Evolutionary conservation across 2,888 invertebrate genomes (phyloP).

Genomic region (Lycaena phlaeas): DNA sequence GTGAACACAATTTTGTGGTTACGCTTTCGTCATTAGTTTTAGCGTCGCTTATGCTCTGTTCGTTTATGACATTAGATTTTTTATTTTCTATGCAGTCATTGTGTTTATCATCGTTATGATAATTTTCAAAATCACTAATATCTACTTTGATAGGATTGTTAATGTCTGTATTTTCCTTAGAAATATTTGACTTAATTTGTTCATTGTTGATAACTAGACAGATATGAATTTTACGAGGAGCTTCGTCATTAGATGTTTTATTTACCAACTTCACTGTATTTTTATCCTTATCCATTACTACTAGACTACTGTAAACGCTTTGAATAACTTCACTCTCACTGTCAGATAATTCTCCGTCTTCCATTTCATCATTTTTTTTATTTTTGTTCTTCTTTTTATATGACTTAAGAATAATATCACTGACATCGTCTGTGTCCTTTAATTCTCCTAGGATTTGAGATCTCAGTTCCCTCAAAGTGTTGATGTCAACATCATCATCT

Average conservation of each 20-base stretch:
- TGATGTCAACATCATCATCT: slow-evolving; percentile 59
- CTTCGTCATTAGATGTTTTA: slow-evolving; percentile 26
- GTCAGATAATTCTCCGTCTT: slow-evolving; percentile 63
- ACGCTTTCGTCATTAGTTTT: not conserved
- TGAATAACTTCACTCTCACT: slow-evolving; percentile 62
- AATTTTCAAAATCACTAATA: slow-evolving; percentile 41
- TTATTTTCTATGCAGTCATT: no score
- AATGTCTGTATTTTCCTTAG: slow-evolving; percentile 8
- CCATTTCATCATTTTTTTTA: slow-evolving; percentile 35
- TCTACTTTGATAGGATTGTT: slow-evolving; percentile 20
- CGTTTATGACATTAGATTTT: no score
- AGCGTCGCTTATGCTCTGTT: not conserved
- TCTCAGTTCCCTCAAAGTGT: slow-evolving; percentile 58
- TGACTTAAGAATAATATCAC: slow-evolving; percentile 58
- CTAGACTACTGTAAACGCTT: slow-evolving; percentile 53
- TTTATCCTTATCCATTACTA: slow-evolving; percentile 34
- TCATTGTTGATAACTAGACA: slow-evolving; percentile 44
- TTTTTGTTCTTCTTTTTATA: slow-evolving; percentile 34
- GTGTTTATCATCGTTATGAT: slow-evolving; percentile 21
- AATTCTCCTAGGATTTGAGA: slow-evolving; percentile 63
- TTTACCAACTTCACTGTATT: slow-evolving; percentile 19
- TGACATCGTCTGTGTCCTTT: slow-evolving; percentile 57
- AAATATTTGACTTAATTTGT: slow-evolving; percentile 14
- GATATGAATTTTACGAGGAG: slow-evolving; percentile 47
- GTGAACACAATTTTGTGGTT: not conserved